Base-by-base conservation (phyloP, 2,113 vertebrate genomes). In the Serinus canaria region DNA sequence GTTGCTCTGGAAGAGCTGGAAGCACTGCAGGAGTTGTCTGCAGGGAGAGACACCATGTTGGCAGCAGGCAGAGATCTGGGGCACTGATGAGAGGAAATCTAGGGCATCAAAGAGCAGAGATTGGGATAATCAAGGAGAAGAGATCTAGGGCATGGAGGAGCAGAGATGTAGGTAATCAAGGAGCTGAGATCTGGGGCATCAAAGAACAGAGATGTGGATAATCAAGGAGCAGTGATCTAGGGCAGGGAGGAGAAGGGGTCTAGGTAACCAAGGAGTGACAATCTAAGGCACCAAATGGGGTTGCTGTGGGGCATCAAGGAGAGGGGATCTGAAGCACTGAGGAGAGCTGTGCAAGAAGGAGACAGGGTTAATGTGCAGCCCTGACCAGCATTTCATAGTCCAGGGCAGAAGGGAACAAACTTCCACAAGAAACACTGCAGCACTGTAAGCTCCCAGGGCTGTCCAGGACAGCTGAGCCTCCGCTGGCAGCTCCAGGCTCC, bases 101-200 rank as follows among this genome's bases (percentile, higher is more conserved):
- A 91, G 93, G 93, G 82, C 85, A 90, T 82, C 87, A 83, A 77
- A 86, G 62, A 92, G 82, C 66, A 79, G 82, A 84, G 56, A 87
- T 87, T 1, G n/a, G 74, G 84, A 83, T 84, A 89, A 93, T 92
- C 39, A 93, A 87, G 87, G 59, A 88, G 80, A 53, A 49, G 68
- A 70, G 80, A 89, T 94, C 50, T 93, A 73, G 81, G 84, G 44
- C 91, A 80, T 9, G 21, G 56, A 79, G 62, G n/a, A 94, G 44
- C 39, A 58, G 77, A 83, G 77, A 83, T 93, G 37, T 89, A 89
- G 80, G 76, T 88, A 92, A 95, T 37, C 66, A 95, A 92, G 74
- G 35, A 94, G 78, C 60, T 60, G 85, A 49, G 67, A 78, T 59
- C 56, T 74, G 35, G 83, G 73, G 49, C 56, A 69, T 20, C n/a